Evolutionary conservation across 2,113 vertebrate genomes (phyloP).

Genomic region (Nothocercus nigrocapillus): DNA sequence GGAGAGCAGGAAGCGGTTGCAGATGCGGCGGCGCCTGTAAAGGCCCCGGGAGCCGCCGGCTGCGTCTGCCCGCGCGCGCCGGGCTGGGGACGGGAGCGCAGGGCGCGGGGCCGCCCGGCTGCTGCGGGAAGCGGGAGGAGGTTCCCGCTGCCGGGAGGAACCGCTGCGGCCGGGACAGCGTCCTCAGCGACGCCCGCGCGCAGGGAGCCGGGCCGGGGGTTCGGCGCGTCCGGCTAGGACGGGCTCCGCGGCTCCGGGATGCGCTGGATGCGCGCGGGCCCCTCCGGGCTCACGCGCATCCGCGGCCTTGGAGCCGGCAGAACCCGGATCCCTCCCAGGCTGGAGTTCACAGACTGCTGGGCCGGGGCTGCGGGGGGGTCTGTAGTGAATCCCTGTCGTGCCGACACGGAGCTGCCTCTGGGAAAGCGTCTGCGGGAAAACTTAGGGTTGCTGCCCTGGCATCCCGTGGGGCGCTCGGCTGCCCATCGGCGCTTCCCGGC

Average conservation of each 20-base stretch:
- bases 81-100: too few species aligned
- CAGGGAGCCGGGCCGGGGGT: too few species aligned
- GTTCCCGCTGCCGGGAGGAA: too few species aligned
- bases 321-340: conserved; percentile 57
- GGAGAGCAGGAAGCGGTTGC: background rate
- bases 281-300: background rate
- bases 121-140: too few species aligned
- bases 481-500: conserved; percentile 26
- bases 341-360: conserved; percentile 9
- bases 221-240: too few species aligned
- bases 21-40: background rate
- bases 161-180: too few species aligned
- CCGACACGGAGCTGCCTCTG: conserved; percentile 52
- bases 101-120: too few species aligned
- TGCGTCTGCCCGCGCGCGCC: too few species aligned
- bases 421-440: conserved; percentile 37
- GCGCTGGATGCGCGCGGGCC: background rate
- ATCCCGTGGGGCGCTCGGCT: conserved; percentile 50
- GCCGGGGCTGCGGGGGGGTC: conserved; percentile 14
- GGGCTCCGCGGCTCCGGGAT: too few species aligned
- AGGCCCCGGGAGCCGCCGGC: too few species aligned
- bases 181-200: too few species aligned
- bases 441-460: conserved; percentile 60
- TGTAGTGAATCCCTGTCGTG: conserved; percentile 64
- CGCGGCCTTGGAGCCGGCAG: background rate